Evolutionary conservation across 1,140 invertebrate genomes (phyloP).

Genomic region (Ceratosolen solmsi): DNA sequence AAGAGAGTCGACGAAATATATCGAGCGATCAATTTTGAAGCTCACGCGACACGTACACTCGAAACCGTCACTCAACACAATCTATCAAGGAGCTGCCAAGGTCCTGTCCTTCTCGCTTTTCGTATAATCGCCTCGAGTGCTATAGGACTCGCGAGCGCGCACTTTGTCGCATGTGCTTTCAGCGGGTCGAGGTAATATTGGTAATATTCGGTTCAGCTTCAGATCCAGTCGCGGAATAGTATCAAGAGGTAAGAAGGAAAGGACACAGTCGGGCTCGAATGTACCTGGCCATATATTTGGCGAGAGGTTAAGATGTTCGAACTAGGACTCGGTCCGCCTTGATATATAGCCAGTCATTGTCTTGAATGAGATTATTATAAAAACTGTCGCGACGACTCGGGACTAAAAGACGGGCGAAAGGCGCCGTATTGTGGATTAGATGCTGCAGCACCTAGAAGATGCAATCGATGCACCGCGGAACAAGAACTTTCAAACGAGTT

Average conservation of each 20-base stretch:
- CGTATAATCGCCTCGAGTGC: not conserved
- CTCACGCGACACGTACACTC: conserved; percentile 2
- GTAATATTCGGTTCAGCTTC: not conserved
- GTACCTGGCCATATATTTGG: no score
- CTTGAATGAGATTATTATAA: conserved; percentile 16
- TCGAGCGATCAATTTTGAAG: conserved; percentile 15
- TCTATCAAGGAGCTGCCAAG: conserved; percentile 10
- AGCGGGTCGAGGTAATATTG: not conserved
- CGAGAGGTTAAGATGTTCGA: no score
- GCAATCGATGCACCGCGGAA: not conserved
- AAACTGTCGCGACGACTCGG: not conserved
- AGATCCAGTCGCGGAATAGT: not conserved
- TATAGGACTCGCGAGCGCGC: not conserved
- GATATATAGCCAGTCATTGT: not conserved
- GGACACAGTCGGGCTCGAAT: no score
- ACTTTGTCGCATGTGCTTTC: not conserved
- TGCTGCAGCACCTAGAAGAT: not conserved
- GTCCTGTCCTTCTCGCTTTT: not conserved
- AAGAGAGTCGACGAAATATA: not conserved
- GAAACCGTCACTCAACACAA: not conserved
- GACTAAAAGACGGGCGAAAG: not conserved
- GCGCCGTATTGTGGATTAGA: not conserved
- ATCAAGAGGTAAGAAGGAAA: not conserved
- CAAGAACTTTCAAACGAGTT: conserved; percentile 17
- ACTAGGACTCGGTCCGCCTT: no score